A percentile compares a stretch with the other conserved stretches of the same genome.
phyloP scores from a whole-genome alignment of 1,140 invertebrate species.

The Cataglyphis hispanica region DNA sequence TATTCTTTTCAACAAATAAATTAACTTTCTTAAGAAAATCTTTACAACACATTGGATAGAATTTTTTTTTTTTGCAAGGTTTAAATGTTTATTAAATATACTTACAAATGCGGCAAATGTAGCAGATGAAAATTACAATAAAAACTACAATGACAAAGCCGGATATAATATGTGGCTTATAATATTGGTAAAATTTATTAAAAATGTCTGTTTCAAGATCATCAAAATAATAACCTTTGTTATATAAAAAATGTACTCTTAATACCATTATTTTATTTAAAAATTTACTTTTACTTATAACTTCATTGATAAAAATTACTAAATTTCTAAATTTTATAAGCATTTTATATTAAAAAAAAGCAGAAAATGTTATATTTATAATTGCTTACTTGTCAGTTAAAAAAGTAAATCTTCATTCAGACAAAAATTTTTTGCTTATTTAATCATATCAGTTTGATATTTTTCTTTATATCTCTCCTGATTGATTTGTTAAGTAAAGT shows the following conservation, averaged over 20 bases:
- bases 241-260: background rate
- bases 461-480: too few species aligned
- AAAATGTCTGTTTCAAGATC: too few species aligned
- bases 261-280: background rate
- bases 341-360: constrained; percentile 10
- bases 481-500: too few species aligned
- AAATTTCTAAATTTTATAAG: background rate
- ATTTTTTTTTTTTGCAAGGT: too few species aligned
- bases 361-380: too few species aligned
- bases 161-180: constrained; percentile 87
- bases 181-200: constrained; percentile 88
- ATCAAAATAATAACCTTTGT: too few species aligned
- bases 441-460: too few species aligned
- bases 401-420: constrained; percentile 90
- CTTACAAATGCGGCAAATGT: constrained; percentile 83
- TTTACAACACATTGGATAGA: too few species aligned
- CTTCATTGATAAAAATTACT: background rate
- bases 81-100: constrained; percentile 24
- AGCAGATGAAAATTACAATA: constrained; percentile 84
- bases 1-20: too few species aligned
- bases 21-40: too few species aligned
- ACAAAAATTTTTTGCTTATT: constrained; percentile 79
- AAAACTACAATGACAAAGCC: constrained; percentile 87
- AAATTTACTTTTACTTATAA: background rate
- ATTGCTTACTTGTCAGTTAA: constrained; percentile 89